Conservation (phyloP, 2,888 invertebrate species). For the Sialis fuliginosa region DNA sequence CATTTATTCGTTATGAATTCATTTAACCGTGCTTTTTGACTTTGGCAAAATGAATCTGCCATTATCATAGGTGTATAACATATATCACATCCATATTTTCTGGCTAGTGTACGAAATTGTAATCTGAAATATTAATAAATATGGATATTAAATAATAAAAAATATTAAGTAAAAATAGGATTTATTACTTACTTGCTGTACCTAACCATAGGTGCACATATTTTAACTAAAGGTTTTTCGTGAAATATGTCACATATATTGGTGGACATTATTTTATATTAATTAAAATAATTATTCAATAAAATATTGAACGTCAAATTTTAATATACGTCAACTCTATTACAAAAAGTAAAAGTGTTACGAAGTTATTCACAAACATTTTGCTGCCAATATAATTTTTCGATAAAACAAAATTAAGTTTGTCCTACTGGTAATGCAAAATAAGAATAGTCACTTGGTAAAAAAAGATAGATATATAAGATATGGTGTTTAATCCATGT, state of each 20-base stretch:
- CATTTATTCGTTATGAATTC: slow-evolving; percentile 44
- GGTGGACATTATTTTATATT: neutral
- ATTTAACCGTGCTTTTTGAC: slow-evolving; percentile 64
- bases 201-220: slow-evolving; percentile 93
- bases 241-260: slow-evolving; percentile 46
- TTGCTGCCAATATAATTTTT: too few species aligned
- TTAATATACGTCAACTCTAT: too few species aligned
- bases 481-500: too few species aligned
- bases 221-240: slow-evolving; percentile 44
- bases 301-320: neutral
- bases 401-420: too few species aligned
- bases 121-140: slow-evolving; percentile 31
- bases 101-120: slow-evolving; percentile 56
- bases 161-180: neutral
- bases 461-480: too few species aligned
- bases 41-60: slow-evolving; percentile 82
- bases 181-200: slow-evolving; percentile 56
- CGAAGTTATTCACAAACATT: too few species aligned
- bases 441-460: too few species aligned
- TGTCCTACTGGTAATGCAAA: too few species aligned
- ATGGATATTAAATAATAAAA: slow-evolving; percentile 2
- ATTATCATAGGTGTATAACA: slow-evolving; percentile 95
- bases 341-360: too few species aligned
- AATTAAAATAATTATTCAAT: too few species aligned
- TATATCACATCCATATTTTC: slow-evolving; percentile 71